phyloP scores from a whole-genome alignment of 53 echinoderm and acorn worm genomes.

The Arbacia lixula region DNA sequence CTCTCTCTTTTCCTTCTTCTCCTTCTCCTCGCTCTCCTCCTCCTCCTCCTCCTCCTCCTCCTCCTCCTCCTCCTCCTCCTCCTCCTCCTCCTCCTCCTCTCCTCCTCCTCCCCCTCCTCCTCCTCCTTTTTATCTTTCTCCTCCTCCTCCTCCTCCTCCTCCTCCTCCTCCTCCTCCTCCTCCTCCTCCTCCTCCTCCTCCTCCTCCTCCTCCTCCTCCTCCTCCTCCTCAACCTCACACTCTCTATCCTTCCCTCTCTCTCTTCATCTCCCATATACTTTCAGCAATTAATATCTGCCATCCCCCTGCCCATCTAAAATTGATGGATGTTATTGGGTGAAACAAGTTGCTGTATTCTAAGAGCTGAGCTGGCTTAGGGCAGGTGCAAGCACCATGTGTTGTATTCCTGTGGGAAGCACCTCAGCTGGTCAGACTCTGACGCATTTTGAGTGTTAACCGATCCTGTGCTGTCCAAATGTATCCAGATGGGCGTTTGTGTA shows the following conservation, averaged over 20 bases:
- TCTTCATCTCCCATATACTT: background rate
- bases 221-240: background rate
- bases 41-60: background rate
- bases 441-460: background rate
- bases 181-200: background rate
- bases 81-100: background rate
- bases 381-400: slow-evolving; percentile 38
- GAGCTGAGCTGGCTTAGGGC: slow-evolving; percentile 4
- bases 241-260: background rate
- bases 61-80: background rate
- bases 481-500: background rate
- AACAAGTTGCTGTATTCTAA: slow-evolving; percentile 32
- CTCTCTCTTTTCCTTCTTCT: too few relatives aligned
- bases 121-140: background rate
- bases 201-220: background rate
- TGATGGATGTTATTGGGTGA: slow-evolving; percentile 34
- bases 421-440: slow-evolving; percentile 20
- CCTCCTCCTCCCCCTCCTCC: background rate
- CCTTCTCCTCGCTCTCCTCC: background rate
- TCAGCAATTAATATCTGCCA: slow-evolving; percentile 7
- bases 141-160: background rate
- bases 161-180: background rate
- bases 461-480: background rate
- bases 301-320: slow-evolving; percentile 6
- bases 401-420: slow-evolving; percentile 28